These are phyloP conservation scores for Ciconia boyciana DNA, from an alignment of 2,113 vertebrate species.

Conservation along the genomic window DNA sequence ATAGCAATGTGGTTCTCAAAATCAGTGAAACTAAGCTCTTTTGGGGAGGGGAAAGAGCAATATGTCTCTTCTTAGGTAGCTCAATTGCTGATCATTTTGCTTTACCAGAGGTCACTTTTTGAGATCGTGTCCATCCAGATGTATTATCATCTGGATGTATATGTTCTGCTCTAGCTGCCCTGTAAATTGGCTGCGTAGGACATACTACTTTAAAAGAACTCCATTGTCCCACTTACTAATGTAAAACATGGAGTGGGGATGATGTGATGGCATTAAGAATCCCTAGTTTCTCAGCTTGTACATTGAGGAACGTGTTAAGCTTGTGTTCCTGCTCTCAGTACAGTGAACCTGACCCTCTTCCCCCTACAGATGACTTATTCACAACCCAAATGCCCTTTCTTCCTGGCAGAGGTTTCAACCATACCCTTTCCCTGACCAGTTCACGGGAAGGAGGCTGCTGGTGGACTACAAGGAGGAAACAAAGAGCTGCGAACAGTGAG, in stretches of 20 bases:
- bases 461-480: not conserved
- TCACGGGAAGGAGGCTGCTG: not conserved
- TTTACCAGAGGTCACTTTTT: not conserved
- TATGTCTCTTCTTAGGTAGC: not conserved
- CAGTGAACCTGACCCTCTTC: not conserved
- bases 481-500: not conserved
- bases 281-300: not conserved
- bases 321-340: not conserved
- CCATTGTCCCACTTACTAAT: not conserved
- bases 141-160: not conserved
- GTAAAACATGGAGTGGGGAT: not conserved
- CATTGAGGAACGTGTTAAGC: not conserved
- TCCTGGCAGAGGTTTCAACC: not conserved
- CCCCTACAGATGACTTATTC: not conserved
- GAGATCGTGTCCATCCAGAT: not conserved
- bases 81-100: not conserved
- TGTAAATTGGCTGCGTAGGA: not conserved
- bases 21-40: not conserved
- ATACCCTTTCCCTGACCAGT: accelerated
- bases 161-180: not conserved
- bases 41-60: not conserved
- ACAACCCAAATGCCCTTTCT: not conserved
- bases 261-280: not conserved
- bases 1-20: not conserved
- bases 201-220: not conserved